A percentile compares a stretch with the other conserved stretches of the same genome.
phyloP scores from a whole-genome alignment of 2,113 vertebrate species.

The Colius striatus region DNA sequence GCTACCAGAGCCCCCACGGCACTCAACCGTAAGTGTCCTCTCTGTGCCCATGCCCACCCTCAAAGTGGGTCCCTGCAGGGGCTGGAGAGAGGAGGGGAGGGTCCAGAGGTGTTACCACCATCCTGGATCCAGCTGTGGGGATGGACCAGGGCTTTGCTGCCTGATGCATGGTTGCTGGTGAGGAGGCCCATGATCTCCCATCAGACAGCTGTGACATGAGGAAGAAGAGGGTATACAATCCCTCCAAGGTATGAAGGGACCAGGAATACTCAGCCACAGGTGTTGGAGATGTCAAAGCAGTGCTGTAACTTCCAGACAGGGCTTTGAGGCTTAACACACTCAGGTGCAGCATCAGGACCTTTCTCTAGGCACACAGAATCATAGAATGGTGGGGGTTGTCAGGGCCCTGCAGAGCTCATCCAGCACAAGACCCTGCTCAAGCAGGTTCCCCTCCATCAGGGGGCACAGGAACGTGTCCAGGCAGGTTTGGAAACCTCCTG shows the following conservation, averaged over 20 bases:
- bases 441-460: too few relatives aligned
- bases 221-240: neutral
- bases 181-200: accelerated
- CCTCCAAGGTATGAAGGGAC: accelerated
- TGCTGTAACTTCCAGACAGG: neutral
- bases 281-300: neutral
- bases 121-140: accelerated
- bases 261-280: too few relatives aligned
- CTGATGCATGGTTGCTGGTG: neutral
- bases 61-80: neutral
- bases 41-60: neutral
- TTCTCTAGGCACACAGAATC: too few relatives aligned
- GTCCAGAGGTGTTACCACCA: neutral
- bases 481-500: too few relatives aligned
- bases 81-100: neutral
- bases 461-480: too few relatives aligned
- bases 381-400: too few relatives aligned
- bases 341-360: neutral
- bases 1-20: constrained; percentile 67
- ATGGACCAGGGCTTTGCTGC: neutral
- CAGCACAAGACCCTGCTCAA: too few relatives aligned
- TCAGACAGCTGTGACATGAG: neutral
- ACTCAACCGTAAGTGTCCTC: constrained; percentile 72
- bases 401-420: too few relatives aligned
- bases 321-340: neutral